A percentile compares a stretch with the other conserved stretches of the same genome.
phyloP scores from a whole-genome alignment of 37 sponge, comb jelly and placozoan species.

The Spongilla lacustris region DNA sequence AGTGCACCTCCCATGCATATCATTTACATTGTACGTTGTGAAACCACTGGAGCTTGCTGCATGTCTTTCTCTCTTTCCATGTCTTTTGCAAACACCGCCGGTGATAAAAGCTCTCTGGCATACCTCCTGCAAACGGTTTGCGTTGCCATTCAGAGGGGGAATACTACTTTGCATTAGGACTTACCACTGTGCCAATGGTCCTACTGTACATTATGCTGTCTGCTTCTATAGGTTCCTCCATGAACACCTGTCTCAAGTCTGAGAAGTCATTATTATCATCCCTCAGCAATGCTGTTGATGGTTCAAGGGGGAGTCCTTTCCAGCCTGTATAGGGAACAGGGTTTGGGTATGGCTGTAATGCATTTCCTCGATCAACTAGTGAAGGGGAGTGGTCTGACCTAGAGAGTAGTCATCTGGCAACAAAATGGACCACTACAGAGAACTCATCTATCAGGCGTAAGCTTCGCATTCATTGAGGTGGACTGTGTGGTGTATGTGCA shows the following conservation, averaged over 20 bases:
- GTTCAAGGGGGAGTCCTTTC: background rate
- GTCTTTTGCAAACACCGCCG: too few species aligned
- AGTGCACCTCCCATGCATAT: too few species aligned
- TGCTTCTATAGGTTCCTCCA: background rate
- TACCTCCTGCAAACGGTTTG: too few species aligned
- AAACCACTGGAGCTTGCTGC: too few species aligned
- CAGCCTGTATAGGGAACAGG: constrained; percentile 14
- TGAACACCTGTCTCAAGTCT: background rate
- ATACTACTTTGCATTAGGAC: too few species aligned
- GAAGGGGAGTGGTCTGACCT: background rate
- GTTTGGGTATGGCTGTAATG: constrained; percentile 11
- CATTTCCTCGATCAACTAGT: constrained; percentile 3
- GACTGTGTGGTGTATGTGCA: background rate
- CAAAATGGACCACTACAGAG: background rate
- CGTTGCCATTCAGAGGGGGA: too few species aligned
- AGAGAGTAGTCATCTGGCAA: background rate
- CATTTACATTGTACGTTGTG: too few species aligned
- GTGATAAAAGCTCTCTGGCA: too few species aligned
- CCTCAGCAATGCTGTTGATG: constrained; percentile 15
- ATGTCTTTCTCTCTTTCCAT: too few species aligned
- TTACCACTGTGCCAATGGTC: background rate
- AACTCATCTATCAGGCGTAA: background rate
- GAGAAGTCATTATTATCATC: constrained; percentile 25
- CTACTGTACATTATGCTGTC: background rate
- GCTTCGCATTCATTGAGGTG: background rate